Evolutionary conservation across 2,888 invertebrate species (phyloP), one percentile per base, ranked within the genome.

Genomic region (Microplitis manilae): DNA sequence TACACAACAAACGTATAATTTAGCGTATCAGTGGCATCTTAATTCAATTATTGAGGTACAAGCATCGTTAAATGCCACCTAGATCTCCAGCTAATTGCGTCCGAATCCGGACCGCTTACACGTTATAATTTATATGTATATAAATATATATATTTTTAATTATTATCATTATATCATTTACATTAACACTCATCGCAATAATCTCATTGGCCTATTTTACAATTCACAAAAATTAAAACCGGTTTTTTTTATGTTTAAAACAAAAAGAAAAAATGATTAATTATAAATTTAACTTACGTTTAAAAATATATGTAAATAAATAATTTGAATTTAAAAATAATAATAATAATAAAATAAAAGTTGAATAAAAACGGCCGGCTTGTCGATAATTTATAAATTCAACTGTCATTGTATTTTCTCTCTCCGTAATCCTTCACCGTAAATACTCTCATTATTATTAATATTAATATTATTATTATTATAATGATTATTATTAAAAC

Each of bases 1-100:
- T 90, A 90, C 89, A 90, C 90, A 90, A 88, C 87, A 88, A 90
- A 89, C 87, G 85, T 70, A 17, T 59, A 67, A 78, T 77, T 83
- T 84, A 86, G 81, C 62, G 30, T 30, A 85, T 83, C 83, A 77
- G 82, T 81, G 77, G 73, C 75, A 77, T 81, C 73, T 70, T 68
- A 73, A 78, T 79, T 80, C 76, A 81, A 81, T 80, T 77, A 81
- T 78, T 76, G 75, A 73, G 69, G 68, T 79, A 41, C 50, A 77
- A 68, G 61, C 74, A 61, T 79, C 41, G 50, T 77, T 74, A 59
- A 77, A 77, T 75, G 68, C 69, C 70, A 75, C 70, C 30, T 8
- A 61, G 68, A 75, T 75, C 50, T 78, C 39, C 39, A 65, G 64
- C 68, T 17, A 74, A n/a, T 68, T 39, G 65, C 75, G 67, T 77